A percentile compares a stretch with the other conserved stretches of the same genome.
These are phyloP conservation scores for Rhombomys opimus DNA, from an alignment of 2,113 vertebrate species.

Conservation along the genomic window DNA sequence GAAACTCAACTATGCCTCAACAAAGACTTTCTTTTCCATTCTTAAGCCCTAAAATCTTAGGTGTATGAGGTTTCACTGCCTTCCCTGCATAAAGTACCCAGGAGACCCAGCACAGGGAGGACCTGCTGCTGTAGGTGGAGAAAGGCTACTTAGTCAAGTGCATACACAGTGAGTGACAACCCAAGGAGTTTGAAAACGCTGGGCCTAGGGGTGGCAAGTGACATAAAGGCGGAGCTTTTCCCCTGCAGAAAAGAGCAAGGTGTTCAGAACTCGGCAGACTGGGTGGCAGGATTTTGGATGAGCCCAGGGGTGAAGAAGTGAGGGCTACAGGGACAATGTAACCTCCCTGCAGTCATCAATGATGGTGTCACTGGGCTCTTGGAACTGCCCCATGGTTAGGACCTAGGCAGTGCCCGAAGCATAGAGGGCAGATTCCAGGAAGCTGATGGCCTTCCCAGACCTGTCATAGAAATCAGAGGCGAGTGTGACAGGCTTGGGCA, in stretches of 20 bases:
- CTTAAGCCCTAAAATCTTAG: slow-evolving; percentile 57
- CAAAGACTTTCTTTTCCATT: background rate
- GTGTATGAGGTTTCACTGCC: slow-evolving; percentile 49
- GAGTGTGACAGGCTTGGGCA: slow-evolving; percentile 79
- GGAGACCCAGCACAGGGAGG: slow-evolving; percentile 53
- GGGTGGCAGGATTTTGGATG: slow-evolving; percentile 75
- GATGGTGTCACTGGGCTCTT: slow-evolving; percentile 52
- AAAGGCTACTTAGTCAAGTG: slow-evolving; percentile 29
- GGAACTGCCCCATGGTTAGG: background rate
- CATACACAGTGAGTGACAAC: slow-evolving; percentile 64
- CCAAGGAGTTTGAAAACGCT: slow-evolving; percentile 50
- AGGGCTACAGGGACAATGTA: slow-evolving; percentile 23
- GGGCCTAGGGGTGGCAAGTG: slow-evolving; percentile 58
- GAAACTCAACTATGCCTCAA: background rate
- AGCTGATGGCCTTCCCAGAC: slow-evolving; percentile 79
- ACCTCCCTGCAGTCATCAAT: background rate
- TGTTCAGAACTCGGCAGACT: slow-evolving; percentile 67
- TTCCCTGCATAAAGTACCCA: slow-evolving; percentile 60
- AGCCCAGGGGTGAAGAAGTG: slow-evolving; percentile 35
- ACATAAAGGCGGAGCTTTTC: slow-evolving; percentile 69
- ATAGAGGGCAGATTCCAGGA: slow-evolving; percentile 61
- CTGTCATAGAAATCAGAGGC: slow-evolving; percentile 83
- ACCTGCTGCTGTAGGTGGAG: background rate
- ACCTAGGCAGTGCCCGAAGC: background rate
- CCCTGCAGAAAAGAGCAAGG: slow-evolving; percentile 74